These are phyloP conservation scores for Buceros bicornis DNA, from an alignment of 2,797 vertebrate genomes.

Conservation along the genomic window DNA sequence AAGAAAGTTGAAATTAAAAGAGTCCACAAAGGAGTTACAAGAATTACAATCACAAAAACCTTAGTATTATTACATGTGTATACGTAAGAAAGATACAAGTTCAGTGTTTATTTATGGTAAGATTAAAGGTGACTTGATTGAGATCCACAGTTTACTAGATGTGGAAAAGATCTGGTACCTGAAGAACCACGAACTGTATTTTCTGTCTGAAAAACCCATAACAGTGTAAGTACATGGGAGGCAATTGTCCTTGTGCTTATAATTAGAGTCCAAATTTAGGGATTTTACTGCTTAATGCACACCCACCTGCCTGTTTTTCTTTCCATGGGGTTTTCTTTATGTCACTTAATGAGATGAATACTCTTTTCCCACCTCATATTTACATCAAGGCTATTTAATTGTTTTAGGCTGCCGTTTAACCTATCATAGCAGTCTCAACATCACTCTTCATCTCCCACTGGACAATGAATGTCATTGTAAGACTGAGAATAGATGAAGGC, in stretches of 20 bases:
- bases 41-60: neutral
- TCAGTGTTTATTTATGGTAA: neutral
- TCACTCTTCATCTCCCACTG: conserved; percentile 74
- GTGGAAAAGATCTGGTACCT: conserved; percentile 19
- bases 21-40: neutral
- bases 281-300: conserved; percentile 66
- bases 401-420: conserved; percentile 46
- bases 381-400: conserved; percentile 70
- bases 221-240: conserved; percentile 69
- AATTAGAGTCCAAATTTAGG: conserved; percentile 78
- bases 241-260: conserved; percentile 77
- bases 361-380: conserved; percentile 73
- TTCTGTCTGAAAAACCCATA: conserved; percentile 52
- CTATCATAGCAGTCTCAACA: conserved; percentile 48
- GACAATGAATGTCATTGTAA: conserved; percentile 74
- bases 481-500: conserved; percentile 67
- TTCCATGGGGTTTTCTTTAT: conserved; percentile 52
- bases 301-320: conserved; percentile 66
- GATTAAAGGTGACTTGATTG: neutral
- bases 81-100: neutral
- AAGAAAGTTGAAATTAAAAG: conserved; percentile 42
- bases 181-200: conserved; percentile 66
- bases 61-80: neutral
- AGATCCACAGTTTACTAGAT: neutral
- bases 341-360: conserved; percentile 78